A percentile compares a stretch with the other conserved stretches of the same genome.
Conservation (phyloP, 2,797 vertebrate species). For the Poecilia velifera region DNA sequence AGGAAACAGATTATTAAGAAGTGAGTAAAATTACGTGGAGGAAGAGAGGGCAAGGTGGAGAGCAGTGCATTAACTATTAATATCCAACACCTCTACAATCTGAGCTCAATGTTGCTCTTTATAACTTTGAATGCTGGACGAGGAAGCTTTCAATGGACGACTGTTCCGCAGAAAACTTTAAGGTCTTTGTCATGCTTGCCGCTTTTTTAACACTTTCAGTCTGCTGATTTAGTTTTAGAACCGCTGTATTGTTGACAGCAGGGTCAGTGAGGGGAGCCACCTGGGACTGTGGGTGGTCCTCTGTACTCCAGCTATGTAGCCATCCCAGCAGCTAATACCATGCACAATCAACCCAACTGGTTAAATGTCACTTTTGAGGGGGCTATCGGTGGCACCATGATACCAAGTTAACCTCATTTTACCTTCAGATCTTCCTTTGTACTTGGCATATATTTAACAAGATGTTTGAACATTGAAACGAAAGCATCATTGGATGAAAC, state of each 20-base stretch:
- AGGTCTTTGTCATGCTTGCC: conserved; percentile 22
- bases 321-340: conserved; percentile 2
- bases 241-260: conserved; percentile 44
- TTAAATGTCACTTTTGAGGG: not conserved
- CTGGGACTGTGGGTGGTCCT: conserved; percentile 13
- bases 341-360: conserved; percentile 3
- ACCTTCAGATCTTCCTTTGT: not conserved
- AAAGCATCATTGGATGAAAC: not conserved
- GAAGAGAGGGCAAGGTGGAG: conserved; percentile 35
- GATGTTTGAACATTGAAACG: not conserved
- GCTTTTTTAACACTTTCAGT: conserved; percentile 26
- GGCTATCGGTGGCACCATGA: not conserved
- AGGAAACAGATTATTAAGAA: conserved; percentile 43
- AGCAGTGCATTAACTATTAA: conserved; percentile 45
- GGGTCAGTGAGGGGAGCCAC: conserved; percentile 51
- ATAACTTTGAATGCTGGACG: conserved; percentile 15
- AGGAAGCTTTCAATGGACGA: conserved; percentile 30
- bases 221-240: conserved; percentile 46
- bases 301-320: conserved; percentile 17
- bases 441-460: not conserved
- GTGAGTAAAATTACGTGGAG: conserved; percentile 12
- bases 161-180: conserved; percentile 12
- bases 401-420: not conserved
- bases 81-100: conserved; percentile 32
- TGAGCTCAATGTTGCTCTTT: conserved; percentile 43